Base-by-base conservation (phyloP, 2,113 vertebrate genomes). In the Sinosuthora webbiana region DNA sequence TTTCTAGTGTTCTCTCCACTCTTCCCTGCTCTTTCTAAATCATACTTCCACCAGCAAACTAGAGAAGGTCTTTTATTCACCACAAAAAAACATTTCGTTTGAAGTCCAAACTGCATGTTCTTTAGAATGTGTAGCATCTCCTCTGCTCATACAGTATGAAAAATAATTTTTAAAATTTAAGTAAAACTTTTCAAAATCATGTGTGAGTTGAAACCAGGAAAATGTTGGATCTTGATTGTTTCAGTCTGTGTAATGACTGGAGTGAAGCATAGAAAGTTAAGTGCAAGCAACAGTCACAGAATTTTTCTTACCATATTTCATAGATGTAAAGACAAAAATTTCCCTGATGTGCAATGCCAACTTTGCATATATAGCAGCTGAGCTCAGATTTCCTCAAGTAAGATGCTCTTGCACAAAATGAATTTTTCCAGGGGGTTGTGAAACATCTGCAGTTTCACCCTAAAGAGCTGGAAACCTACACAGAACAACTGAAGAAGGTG, bases 381-480 rank as follows among this genome's bases (percentile, higher is more conserved):
- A 87, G 31, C 45, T 71, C 23, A 67, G 8, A 69, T 62, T 23
- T 74, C 73, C 39, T 84, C 11, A 70, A 49, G 33, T 70, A 42
- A 87, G 37, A 18, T 75, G 28, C 41, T 87, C 50, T 80, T 93
- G n/a, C 65, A 57, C 55, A 75, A 90, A 93, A n/a, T 95, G 62
- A 28, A n/a, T 79, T 90, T 45, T 87, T 90, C 42, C 87, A 99
- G 98, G 98, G 98, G 2, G 76, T 86, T 52, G 97, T 98, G 79
- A 98, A 96, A 64, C 98, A 99, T 73, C 89, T 98, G 39, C 98
- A 97, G 41, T 82, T 98, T 82, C 98, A 97, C 1, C 90, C 97
- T 28, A 95, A 94, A 35, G 98, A 99, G 23, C 79, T 98, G 25
- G 98, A 98, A 5, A 37, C 25, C 2, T 98, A 98, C 92, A 96